Evolutionary conservation across 2,797 vertebrate species (phyloP), one percentile per base, ranked within the genome.

Genomic region (Delichon dasypus): DNA sequence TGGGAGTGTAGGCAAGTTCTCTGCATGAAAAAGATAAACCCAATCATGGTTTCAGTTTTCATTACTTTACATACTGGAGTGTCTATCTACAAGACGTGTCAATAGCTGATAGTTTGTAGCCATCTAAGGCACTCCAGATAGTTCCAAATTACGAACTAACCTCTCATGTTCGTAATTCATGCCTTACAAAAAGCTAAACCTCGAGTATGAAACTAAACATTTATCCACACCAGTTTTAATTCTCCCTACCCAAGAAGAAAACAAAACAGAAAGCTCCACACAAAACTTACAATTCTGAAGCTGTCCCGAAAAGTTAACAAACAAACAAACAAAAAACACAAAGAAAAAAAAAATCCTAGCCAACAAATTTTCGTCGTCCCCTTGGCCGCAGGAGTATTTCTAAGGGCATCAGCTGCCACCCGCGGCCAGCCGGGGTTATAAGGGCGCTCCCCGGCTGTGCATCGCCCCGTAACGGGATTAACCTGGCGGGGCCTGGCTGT

Each of bases 331-430:
- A 23, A 47, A 14, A 5, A n/a, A 11, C 11, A 45, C 11, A 11
- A 30, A 13, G 10, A 13, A 53, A 11, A 11, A 38, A 34, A 3
- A 26, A 4, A 42, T 38, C 1, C 13, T 27, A 26, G 3, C 11
- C 11, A 45, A 26, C 7, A 22, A 26, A 13, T 21, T 11, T 32
- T 17, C 6, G 20, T 7, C 40, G 38, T 30, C 8, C 8, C 0
- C 12, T 16, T 2, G 5, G 21, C 29, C 5, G 21, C 0, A 4
- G 23, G 17, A 32, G 10, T 9, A 3, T 5, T 65, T 11, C 30
- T 13, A 5, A 25, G 32, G 25, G 13, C 30, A 9, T 1, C 2
- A 1, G 11, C 51, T 15, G 3, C 19, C 22, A 11, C 1, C 6
- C 1, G 1, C 4, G 5, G 9, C n/a, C 30, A 32, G 48, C 7